Percentiles rank a stretch among this genome's conserved stretches.
These are phyloP conservation scores for Natrix natrix DNA, from an alignment of 2,797 vertebrate species.

Conservation along the genomic window DNA sequence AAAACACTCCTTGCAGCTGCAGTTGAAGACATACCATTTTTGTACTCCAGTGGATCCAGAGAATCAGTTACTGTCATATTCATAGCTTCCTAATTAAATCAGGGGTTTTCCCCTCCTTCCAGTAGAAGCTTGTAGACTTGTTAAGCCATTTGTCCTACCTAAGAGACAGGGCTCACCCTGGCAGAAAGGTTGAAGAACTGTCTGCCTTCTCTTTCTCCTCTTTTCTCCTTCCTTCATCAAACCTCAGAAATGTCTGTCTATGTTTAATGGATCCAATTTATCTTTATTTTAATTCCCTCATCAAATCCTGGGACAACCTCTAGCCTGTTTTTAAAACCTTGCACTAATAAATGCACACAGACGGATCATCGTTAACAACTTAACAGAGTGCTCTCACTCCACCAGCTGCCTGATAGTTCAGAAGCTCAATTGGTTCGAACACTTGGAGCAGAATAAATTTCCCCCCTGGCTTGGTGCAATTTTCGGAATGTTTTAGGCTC, in stretches of 20 bases:
- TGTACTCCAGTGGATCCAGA: not conserved
- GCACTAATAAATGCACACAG: not conserved
- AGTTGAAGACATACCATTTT: not conserved
- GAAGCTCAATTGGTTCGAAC: slow-evolving; percentile 7
- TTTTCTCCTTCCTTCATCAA: not conserved
- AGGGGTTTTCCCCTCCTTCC: rapidly evolving
- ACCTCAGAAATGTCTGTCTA: not conserved
- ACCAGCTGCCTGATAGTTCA: slow-evolving; percentile 43
- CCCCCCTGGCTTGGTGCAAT: slow-evolving; percentile 15
- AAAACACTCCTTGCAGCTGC: slow-evolving; percentile 1
- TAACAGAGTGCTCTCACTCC: slow-evolving; percentile 23
- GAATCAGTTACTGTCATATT: not conserved
- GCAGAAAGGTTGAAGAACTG: not conserved
- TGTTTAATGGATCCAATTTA: not conserved
- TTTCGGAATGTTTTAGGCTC: slow-evolving; percentile 20
- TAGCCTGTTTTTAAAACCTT: slow-evolving; percentile 18
- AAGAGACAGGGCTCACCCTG: not conserved
- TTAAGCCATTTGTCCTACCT: not conserved
- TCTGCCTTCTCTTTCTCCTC: not conserved
- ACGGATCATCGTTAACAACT: slow-evolving; percentile 25
- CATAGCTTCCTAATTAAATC: slow-evolving; percentile 23
- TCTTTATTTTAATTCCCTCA: slow-evolving; percentile 32
- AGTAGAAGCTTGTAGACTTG: not conserved
- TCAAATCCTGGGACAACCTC: not conserved
- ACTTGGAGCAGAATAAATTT: slow-evolving; percentile 42